A percentile compares a stretch with the other conserved stretches of the same genome.
phyloP scores from a whole-genome alignment of 2,888 invertebrate species.

The Mesorhabditis sp. region DNA sequence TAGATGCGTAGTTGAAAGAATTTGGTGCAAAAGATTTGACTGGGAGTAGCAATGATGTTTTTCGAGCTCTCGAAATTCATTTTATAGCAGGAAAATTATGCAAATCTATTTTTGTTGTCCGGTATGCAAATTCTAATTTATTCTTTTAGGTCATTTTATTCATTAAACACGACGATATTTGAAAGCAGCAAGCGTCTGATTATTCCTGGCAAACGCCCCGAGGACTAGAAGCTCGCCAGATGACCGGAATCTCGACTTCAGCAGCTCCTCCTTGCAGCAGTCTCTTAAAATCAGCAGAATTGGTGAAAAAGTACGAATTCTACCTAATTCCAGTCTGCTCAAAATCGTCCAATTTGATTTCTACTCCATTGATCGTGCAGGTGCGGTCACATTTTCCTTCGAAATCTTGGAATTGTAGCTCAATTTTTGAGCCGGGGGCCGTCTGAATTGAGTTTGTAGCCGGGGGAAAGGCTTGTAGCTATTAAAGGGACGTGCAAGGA shows the following conservation, averaged over 20 bases:
- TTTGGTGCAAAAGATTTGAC: too few species aligned
- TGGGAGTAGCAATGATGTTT: too few species aligned
- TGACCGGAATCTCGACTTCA: neutral
- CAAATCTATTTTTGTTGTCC: too few species aligned
- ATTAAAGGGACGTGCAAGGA: too few species aligned
- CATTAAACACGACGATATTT: neutral
- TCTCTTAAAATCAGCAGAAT: neutral
- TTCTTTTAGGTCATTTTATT: neutral
- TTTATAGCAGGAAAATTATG: too few species aligned
- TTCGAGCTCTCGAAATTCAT: too few species aligned
- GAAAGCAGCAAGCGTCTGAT: neutral
- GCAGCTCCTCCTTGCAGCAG: neutral
- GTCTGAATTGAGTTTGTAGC: neutral
- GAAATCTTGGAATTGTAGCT: neutral
- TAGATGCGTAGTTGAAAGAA: too few species aligned
- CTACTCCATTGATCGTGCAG: neutral
- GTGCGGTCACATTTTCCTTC: neutral
- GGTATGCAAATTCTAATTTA: too few species aligned
- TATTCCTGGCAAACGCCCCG: conserved; percentile 6
- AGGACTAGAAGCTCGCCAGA: neutral
- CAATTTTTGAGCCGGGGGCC: neutral
- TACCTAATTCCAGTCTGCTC: neutral
- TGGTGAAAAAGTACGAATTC: neutral
- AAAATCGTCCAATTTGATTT: neutral
- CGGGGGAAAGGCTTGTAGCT: too few species aligned